Evolutionary conservation across 2,797 vertebrate species (phyloP).

Genomic region (Cygnus olor): DNA sequence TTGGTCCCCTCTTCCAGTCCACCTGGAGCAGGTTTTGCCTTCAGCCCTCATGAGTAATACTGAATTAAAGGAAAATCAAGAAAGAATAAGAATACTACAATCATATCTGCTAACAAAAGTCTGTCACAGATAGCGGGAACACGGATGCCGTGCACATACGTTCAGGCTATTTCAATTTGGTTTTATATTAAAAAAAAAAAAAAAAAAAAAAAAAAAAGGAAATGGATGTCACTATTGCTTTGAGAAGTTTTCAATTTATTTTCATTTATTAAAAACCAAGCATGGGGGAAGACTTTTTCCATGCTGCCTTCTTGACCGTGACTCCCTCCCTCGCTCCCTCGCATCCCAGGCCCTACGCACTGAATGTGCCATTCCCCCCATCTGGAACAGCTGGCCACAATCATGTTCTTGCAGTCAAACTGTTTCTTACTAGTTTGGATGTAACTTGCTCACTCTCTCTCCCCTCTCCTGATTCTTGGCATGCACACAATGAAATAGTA

Average conservation of each 20-base stretch:
- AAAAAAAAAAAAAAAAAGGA: neutral
- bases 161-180: neutral
- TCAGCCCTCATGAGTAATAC: neutral
- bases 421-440: neutral
- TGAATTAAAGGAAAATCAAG: neutral
- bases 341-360: fast-evolving
- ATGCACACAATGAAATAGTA: conserved; percentile 24
- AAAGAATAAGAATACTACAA: neutral
- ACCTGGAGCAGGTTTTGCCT: neutral
- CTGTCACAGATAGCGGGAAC: neutral
- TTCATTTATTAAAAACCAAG: neutral
- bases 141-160: neutral
- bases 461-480: neutral
- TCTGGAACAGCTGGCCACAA: neutral
- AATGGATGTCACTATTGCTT: neutral
- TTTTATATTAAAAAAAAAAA: neutral
- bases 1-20: fast-evolving
- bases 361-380: neutral
- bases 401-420: neutral
- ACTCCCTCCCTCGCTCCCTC: neutral
- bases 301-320: neutral
- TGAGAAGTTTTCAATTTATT: neutral
- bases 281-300: neutral
- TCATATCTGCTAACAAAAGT: neutral
- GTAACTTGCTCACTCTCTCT: neutral